Evolutionary conservation across 2,113 vertebrate species (phyloP).

Genomic region (Periophthalmus modestus): DNA sequence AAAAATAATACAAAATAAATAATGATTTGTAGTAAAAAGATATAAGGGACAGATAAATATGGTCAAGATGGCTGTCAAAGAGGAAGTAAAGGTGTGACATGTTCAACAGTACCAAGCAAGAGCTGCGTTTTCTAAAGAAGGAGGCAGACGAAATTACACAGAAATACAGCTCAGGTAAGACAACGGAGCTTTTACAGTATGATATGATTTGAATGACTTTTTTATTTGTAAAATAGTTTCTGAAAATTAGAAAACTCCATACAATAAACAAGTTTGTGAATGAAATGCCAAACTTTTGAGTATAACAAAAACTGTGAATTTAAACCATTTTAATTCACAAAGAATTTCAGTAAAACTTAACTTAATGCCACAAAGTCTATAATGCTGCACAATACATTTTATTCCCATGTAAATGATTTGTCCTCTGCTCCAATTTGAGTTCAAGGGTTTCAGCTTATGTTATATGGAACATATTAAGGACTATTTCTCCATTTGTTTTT

Average conservation of each 20-base stretch:
- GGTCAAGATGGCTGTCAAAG: neutral
- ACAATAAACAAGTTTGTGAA: neutral
- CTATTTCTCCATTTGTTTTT: too few species aligned
- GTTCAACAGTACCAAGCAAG: slow-evolving; percentile 27
- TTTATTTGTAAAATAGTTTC: neutral
- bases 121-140: slow-evolving; percentile 4
- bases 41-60: neutral
- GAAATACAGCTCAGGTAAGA: slow-evolving; percentile 49
- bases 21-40: neutral
- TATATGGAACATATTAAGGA: too few species aligned
- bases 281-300: neutral
- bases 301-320: neutral
- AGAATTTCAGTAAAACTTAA: neutral
- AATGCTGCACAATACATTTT: too few species aligned
- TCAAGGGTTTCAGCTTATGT: too few species aligned
- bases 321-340: neutral
- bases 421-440: neutral
- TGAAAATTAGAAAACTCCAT: neutral
- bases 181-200: neutral
- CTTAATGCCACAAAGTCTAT: neutral
- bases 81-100: slow-evolving; percentile 53
- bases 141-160: neutral
- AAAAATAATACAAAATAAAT: neutral
- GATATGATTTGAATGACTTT: neutral
- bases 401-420: too few species aligned